Evolutionary conservation across 2,888 invertebrate species (phyloP), one percentile per base, ranked within the genome.

Genomic region (Craniophora ligustri): DNA sequence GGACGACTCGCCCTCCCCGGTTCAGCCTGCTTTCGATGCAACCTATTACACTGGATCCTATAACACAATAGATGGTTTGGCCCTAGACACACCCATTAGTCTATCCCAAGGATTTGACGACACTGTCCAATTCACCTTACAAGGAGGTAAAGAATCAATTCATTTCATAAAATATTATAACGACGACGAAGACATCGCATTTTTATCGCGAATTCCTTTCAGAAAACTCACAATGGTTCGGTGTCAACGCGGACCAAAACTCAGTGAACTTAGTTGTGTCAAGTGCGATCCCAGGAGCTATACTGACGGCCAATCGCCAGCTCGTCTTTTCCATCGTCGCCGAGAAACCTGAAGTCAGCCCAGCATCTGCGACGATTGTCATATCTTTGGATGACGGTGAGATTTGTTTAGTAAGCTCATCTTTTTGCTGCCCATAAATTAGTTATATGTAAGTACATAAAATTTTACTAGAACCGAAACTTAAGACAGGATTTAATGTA

Each of bases 11-110:
- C 10, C 44, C 6, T n/a, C 47, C 2, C 16, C 23, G 3, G 49
- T 64, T 2, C 54, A 69, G 10, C 58, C 72, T 0, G 41, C 53
- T 0, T 79, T 80, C 36, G 51, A 44, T 23, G 67, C 67, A 30
- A 18, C 64, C 4, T 72, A 59, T 32, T 78, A 76, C 49, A 69
- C 57, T 0, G 78, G 76, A 7, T 36, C 51, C 2, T 78, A 72
- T 41, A 55, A 49, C 11, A 49, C 41, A 30, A 13, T 11, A 5
- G 39, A 10, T 8, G 66, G 67, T 7, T 48, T 78, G 7, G 15
- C 31, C 2, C 55, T 74, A 11, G 55, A 47, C 0, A 47, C 49
- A 8, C 45, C 60, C 2, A 69, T 78, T 14, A 40, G 46, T 2
- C 41, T 78, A 5, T 19, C 61, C 0, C 23, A 63, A 48, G 76